Evolutionary conservation across 2,797 vertebrate species (phyloP).

Genomic region (Betta splendens): DNA sequence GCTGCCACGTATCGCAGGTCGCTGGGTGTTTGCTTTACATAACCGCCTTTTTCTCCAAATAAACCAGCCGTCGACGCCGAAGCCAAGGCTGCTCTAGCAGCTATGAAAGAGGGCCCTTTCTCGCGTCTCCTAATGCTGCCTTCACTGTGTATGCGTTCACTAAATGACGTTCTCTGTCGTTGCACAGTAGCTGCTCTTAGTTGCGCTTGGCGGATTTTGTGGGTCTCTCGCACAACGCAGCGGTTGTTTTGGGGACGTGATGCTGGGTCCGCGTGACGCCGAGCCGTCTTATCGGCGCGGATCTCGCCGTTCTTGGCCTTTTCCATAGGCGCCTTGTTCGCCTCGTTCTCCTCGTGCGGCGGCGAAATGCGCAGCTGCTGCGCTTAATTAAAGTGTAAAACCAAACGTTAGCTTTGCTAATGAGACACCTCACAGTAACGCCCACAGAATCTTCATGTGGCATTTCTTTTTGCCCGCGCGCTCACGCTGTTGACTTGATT

Average conservation of each 20-base stretch:
- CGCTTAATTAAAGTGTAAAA: conserved; percentile 10
- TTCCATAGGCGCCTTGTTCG: conserved; percentile 4
- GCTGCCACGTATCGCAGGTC: conserved; percentile 15
- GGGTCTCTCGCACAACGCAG: conserved; percentile 21
- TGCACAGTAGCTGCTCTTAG: conserved; percentile 30
- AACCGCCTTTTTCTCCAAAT: conserved; percentile 19
- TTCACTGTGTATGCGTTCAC: conserved; percentile 18
- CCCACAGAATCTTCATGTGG: conserved; percentile 11
- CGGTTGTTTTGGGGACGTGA: neutral
- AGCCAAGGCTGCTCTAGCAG: conserved; percentile 24
- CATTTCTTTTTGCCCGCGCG: conserved; percentile 13
- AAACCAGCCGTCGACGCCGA: conserved; percentile 32
- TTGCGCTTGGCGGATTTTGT: conserved; percentile 23
- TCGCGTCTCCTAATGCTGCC: conserved; percentile 23
- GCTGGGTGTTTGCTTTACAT: conserved; percentile 36
- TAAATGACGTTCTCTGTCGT: conserved; percentile 33
- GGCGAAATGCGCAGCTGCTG: conserved; percentile 2
- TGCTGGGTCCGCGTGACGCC: neutral
- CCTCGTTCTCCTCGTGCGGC: conserved; percentile 1
- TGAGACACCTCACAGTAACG: conserved; percentile 14
- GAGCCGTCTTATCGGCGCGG: neutral
- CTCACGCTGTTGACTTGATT: conserved; percentile 31
- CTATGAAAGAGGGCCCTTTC: conserved; percentile 40
- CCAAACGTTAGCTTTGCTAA: conserved; percentile 10
- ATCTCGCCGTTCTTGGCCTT: neutral